Base-by-base conservation (phyloP, 2,113 vertebrate species). In the Tapirus terrestris region DNA sequence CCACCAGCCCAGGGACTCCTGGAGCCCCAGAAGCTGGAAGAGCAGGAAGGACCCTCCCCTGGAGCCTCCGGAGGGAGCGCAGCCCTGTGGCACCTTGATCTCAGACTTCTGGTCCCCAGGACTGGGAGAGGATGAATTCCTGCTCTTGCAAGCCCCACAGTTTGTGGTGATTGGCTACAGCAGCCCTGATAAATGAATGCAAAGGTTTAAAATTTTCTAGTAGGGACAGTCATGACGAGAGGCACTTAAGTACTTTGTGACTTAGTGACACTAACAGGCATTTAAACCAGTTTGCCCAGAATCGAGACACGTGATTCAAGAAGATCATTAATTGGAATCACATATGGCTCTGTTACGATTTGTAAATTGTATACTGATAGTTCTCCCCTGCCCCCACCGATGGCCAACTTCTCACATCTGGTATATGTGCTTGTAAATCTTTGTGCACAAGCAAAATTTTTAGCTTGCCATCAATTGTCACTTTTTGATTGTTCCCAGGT, bases 231-330 rank as follows among this genome's bases (percentile, higher is more conserved):
- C 27, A 12, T 0, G 0, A 11, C 6, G 63, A 33, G 18, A 65
- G 8, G 0, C 23, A 7, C 10, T 21, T 3, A 3, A 4, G 86
- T 12, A 7, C n/a, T 18, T n/a, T 8, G 11, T 12, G 17, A 7
- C n/a, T 18, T n/a, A 6, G 16, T 12, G 17, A 23, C 29, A 31
- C 20, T 8, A 14, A 31, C 23, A 65, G 20, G 20, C 45, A 20
- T 18, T 13, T 20, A 45, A 85, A 58, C 48, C 33, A 21, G 1
- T 56, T 9, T 25, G 0, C 2, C 36, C 31, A 16, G 3, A 48
- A 11, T 23, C 18, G 2, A 25, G 25, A 27, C 3, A 0, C 18
- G 60, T 4, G 12, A 16, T 17, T 8, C 5, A 43, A 25, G 29
- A 2, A 6, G 25, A 14, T 25, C 10, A 8, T 33, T 13, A 5